Evolutionary conservation across 2,113 vertebrate genomes (phyloP), one percentile per base, ranked within the genome.

Genomic region (Tachuris rubrigastra): DNA sequence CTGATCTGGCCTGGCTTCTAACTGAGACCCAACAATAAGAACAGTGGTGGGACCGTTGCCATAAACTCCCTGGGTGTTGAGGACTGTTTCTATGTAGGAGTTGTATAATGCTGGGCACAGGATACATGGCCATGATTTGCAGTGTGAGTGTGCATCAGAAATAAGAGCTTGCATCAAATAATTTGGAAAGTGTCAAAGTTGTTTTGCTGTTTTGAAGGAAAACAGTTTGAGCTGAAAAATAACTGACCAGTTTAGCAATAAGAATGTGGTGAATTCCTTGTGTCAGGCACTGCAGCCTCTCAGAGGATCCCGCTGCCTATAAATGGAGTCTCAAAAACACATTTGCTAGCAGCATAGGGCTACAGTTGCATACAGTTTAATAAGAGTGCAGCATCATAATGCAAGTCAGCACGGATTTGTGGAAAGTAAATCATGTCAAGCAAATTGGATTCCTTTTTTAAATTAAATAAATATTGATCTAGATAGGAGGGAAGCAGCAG

Each of bases 381-480:
- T 95, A 94, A 89, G 79, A 87, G 69, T 86, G 60, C 79, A 78
- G 85, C 93, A 94, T 90, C 80, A 69, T 95, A 93, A 94, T 85
- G 89, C 18, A 18, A 95, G 87, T 93, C 96, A 89, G 93, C 92
- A 85, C 92, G 86, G 91, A 95, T 96, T 93, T 96, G 71, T 88
- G 79, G 89, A 91, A 90, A 83, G 95, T 96, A 97, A 97, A 96
- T 96, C 96, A 94, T 90, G 93, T 97, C 96, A 95, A 82, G 58
- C 87, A 97, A 95, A 97, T 97, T 96, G 95, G 90, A 97, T 97
- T 96, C 82, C 92, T 96, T 96, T 96, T 91, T 85, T 27, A 95
- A 97, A 97, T 97, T 96, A 96, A 97, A 97, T 97, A 96, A 96
- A 96, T 96, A 97, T 96, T 96, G 97, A 97, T 96, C 85, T 90